Base-by-base conservation (phyloP, 2,113 vertebrate genomes). In the Oplegnathus fasciatus region DNA sequence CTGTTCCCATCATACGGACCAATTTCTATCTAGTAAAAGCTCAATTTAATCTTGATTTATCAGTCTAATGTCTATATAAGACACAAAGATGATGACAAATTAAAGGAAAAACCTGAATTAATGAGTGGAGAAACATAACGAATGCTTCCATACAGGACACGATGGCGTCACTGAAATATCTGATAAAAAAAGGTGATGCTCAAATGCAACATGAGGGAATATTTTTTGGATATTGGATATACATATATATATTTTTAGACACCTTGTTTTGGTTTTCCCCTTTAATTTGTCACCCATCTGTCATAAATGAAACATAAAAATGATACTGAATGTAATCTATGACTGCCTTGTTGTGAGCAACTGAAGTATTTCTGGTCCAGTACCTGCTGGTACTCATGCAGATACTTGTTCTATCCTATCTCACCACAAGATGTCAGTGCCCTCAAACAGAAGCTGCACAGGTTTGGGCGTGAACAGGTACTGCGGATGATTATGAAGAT, bases 391-490 rank as follows among this genome's bases (percentile, higher is more conserved):
- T 32, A 5, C 10, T 58, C 22, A 6, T 5, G 4, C 1, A 24
- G 60, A 34, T 8, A 6, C 66, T 14, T 88, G 79, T 24, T 55
- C 15, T 57, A 24, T 14, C 15, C 1, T 2, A 20, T 46, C 7
- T 78, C 15, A 26, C 84, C 94, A 94, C 78, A 30, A 74, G 91
- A 44, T 80, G 94, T 76, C 94, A 94, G 84, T 88, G 80, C 78
- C 54, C 60, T 66, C 62, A 70, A 81, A 87, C 24, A 77, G 67
- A 78, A 68, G 55, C 42, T 26, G 48, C 26, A 1, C 20, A 52
- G 62, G 26, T 60, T 60, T 60, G 54, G 28, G 32, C 1, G 14
- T 62, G 26, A 32, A 20, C 78, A 28, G 73, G 64, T 57, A 7
- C 37, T 17, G 42, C 14, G 2, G 71, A 1, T 60, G 3, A n/a